These are phyloP conservation scores for Spinus olivaceus DNA, from an alignment of 2,797 vertebrate species.

Conservation along the genomic window DNA sequence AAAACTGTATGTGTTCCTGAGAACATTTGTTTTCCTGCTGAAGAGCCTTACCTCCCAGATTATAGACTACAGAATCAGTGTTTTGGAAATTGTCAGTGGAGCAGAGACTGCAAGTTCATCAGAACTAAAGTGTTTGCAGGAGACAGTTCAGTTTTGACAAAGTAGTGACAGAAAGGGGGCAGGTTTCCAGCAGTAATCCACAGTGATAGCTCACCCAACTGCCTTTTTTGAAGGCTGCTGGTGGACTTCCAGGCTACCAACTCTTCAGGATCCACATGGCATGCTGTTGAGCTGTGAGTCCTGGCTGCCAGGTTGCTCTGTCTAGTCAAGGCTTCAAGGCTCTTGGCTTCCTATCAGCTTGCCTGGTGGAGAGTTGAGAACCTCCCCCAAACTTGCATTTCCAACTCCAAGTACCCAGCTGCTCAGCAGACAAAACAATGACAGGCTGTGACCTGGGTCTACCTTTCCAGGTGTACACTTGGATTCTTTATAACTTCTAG, in stretches of 20 bases:
- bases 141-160: neutral
- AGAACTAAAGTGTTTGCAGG: neutral
- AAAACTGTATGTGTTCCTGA: neutral
- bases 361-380: neutral
- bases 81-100: neutral
- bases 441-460: neutral
- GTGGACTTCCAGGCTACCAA: neutral
- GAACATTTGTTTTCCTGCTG: neutral
- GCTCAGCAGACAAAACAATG: neutral
- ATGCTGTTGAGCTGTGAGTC: neutral
- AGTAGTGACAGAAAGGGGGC: neutral
- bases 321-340: neutral
- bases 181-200: neutral
- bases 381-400: neutral
- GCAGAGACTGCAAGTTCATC: neutral
- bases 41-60: neutral
- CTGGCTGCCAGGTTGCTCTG: neutral
- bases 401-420: neutral
- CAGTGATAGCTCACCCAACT: neutral
- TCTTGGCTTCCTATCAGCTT: neutral
- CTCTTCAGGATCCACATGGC: neutral
- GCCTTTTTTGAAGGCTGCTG: neutral
- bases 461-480: neutral
- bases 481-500: neutral
- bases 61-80: neutral